Base-by-base conservation (phyloP, 2,888 invertebrate species). In the Melieria crassipennis region DNA sequence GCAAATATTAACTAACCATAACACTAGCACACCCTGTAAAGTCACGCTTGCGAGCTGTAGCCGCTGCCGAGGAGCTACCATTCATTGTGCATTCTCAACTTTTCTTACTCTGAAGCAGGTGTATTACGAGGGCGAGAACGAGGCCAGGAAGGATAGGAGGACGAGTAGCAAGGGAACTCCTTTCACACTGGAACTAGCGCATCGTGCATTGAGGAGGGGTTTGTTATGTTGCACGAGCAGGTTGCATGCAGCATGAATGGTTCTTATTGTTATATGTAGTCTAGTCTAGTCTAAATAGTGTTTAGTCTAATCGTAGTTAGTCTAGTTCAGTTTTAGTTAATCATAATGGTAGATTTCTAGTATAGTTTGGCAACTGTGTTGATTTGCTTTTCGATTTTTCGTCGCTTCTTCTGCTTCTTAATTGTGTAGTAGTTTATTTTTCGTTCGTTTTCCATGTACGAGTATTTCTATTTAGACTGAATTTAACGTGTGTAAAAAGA, bases 311-410 rank as follows among this genome's bases (percentile, higher is more conserved):
- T 65, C 57, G 56, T 65, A 65, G 30, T 30, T 30, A 30, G 16
- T 56, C 65, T 65, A 56, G 10, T 65, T 65, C 7, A 10, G 30
- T 56, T 56, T 65, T 65, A 65, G 67, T 67, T 50, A 42, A 67
- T 57, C 58, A 46, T 67, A 60, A 43, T 42, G 48, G 48, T 42
- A 58, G 67, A 47, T 13, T 56, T 65, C 57, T 46, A 65, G 56
- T 65, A 56, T 65, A 65, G 65, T 65, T 65, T 65, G 65, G 65
- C 65, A 65, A 65, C 65, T 50, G 56, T 65, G 46, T 56, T 65
- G 16, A 65, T 56, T n/a, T 58, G 58, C 16, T 16, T 47, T 46
- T 13, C 45, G 52, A 65, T 43, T 64, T 46, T 47, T 52, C 30
- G 45, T 42, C 30, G 45, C 13, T 45, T 43, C 56, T 42, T 7